Conservation (phyloP, 2,888 invertebrate species). For the Unio pictorum region DNA sequence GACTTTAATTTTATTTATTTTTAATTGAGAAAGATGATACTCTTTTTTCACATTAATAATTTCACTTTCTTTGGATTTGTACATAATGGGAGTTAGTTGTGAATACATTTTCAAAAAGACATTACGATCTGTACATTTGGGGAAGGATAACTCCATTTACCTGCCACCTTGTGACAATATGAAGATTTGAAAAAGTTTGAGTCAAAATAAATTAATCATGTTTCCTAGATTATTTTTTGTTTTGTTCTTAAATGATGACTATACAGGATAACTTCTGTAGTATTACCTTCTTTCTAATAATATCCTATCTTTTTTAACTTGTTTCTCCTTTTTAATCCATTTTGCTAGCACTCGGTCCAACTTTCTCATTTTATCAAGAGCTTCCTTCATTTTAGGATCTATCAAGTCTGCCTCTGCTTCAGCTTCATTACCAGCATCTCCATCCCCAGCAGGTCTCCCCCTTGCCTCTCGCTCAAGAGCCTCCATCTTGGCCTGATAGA, state of each 20-base stretch:
- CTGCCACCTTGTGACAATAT: too few species aligned
- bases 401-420: constrained; percentile 53
- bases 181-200: not conserved
- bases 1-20: too few species aligned
- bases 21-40: too few species aligned
- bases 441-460: constrained; percentile 13
- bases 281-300: constrained; percentile 61
- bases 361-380: constrained; percentile 68
- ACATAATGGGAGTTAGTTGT: too few species aligned
- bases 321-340: constrained; percentile 62
- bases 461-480: constrained; percentile 39
- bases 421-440: constrained; percentile 8
- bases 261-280: not conserved
- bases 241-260: too few species aligned
- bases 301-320: constrained; percentile 66
- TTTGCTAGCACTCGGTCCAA: constrained; percentile 64
- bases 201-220: not conserved
- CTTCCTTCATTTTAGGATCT: constrained; percentile 64
- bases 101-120: too few species aligned
- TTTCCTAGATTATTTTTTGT: not conserved
- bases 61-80: too few species aligned
- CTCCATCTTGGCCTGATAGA: constrained; percentile 48
- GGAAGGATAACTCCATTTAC: too few species aligned
- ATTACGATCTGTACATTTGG: too few species aligned
- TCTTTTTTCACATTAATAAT: too few species aligned